Evolutionary conservation across 2,888 invertebrate species (phyloP).

Genomic region (Baccha elongata): DNA sequence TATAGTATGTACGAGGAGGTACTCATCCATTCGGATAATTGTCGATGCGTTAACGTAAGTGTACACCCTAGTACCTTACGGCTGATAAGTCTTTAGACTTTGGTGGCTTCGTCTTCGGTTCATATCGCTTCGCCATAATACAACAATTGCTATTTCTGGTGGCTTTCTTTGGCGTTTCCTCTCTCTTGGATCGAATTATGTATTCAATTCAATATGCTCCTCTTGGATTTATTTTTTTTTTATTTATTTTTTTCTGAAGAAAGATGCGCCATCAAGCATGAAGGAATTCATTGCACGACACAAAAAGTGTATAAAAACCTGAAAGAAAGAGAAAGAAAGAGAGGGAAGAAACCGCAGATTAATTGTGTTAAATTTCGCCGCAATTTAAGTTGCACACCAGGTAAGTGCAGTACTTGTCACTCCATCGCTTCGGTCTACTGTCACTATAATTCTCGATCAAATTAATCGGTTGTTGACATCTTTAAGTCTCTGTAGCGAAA

Average conservation of each 20-base stretch:
- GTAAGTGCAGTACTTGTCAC: conserved; percentile 69
- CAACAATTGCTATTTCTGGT: conserved; percentile 49
- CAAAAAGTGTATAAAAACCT: no score
- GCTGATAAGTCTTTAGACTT: conserved; percentile 38
- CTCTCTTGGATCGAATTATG: conserved; percentile 55
- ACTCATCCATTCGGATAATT: conserved; percentile 82
- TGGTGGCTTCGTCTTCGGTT: conserved; percentile 58
- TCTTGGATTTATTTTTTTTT: conserved; percentile 41
- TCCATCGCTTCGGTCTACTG: conserved; percentile 57
- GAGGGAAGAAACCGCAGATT: conserved; percentile 61
- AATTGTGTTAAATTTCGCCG: conserved; percentile 66
- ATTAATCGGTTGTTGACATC: conserved; percentile 70
- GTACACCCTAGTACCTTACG: conserved; percentile 77
- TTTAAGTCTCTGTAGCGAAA: conserved; percentile 32
- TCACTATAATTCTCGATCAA: conserved; percentile 62
- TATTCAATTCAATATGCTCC: conserved; percentile 66
- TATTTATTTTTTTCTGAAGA: conserved; percentile 34
- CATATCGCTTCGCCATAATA: conserved; percentile 39
- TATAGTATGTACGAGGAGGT: background rate
- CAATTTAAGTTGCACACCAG: conserved; percentile 47
- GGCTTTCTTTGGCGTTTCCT: conserved; percentile 54
- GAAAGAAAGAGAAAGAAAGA: no score
- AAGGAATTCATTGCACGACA: conserved; percentile 59
- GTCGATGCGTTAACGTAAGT: conserved; percentile 82
- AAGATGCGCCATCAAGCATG: conserved; percentile 67